Evolutionary conservation across 2,113 vertebrate genomes (phyloP).

Genomic region (Galeopterus variegatus): DNA sequence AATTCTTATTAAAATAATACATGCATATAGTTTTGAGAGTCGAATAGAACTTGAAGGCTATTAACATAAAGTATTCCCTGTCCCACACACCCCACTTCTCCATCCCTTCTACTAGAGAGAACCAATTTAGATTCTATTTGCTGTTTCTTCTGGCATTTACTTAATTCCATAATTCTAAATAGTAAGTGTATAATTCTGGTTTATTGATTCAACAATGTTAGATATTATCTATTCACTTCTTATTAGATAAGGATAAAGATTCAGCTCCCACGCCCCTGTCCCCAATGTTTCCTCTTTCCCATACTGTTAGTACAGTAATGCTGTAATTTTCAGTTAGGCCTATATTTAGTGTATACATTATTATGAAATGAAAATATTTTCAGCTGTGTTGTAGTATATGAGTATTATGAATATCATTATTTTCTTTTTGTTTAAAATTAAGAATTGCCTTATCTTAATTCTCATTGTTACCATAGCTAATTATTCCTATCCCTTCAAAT

Average conservation of each 20-base stretch:
- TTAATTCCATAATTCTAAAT: neutral
- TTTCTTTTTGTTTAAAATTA: constrained; percentile 24
- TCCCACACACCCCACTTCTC: neutral
- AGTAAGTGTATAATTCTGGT: neutral
- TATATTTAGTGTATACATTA: constrained; percentile 5
- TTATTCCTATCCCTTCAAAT: constrained; percentile 13
- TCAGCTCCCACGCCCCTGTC: neutral
- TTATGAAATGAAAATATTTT: constrained; percentile 42
- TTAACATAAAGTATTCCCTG: neutral
- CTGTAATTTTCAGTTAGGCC: neutral
- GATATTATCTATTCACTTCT: neutral
- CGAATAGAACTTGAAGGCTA: neutral
- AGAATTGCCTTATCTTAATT: constrained; percentile 1
- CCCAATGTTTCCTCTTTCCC: neutral
- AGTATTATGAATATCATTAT: neutral
- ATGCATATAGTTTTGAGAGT: neutral
- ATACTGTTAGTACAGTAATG: neutral
- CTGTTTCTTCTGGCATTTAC: neutral
- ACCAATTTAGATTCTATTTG: neutral
- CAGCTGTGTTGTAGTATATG: neutral
- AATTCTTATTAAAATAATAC: constrained; percentile 12
- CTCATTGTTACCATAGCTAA: neutral
- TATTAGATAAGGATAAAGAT: neutral
- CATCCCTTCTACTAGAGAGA: neutral
- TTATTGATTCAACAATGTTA: neutral